phyloP scores from a whole-genome alignment of 2,888 invertebrate genomes.

The Eustalomyia histrio region DNA sequence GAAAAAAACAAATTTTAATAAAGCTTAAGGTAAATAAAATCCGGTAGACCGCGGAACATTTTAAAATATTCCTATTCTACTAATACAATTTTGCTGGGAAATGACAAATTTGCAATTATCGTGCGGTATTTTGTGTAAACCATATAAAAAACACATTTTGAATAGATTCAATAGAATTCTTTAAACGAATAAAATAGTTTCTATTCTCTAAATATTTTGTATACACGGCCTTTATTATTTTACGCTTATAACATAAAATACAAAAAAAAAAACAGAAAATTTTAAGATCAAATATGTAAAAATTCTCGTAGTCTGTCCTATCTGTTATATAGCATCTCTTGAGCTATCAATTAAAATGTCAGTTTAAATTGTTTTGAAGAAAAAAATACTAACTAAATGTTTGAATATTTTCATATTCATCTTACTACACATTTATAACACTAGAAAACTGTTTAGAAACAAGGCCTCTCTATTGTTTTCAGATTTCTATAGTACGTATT shows the following conservation, averaged over 20 bases:
- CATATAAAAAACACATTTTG: constrained; percentile 12
- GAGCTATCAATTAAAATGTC: constrained; percentile 78
- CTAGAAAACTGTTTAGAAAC: constrained; percentile 45
- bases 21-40: too few relatives aligned
- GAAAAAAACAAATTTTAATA: too few relatives aligned
- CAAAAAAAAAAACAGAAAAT: neutral
- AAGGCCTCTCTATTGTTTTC: constrained; percentile 63
- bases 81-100: too few relatives aligned
- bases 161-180: constrained; percentile 22
- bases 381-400: constrained; percentile 55
- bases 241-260: neutral
- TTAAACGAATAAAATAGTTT: neutral
- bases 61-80: too few relatives aligned
- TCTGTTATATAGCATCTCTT: constrained; percentile 73
- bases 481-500: constrained; percentile 42
- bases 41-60: too few relatives aligned
- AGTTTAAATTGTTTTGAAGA: constrained; percentile 75
- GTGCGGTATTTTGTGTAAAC: neutral
- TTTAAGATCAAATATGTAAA: constrained; percentile 18
- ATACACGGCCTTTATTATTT: constrained; percentile 7
- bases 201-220: constrained; percentile 3
- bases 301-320: constrained; percentile 24
- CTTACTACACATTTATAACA: constrained; percentile 43
- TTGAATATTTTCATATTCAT: constrained; percentile 47
- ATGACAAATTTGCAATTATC: neutral